Conservation (phyloP, 2,113 vertebrate genomes). For the Amphilophus citrinellus region DNA sequence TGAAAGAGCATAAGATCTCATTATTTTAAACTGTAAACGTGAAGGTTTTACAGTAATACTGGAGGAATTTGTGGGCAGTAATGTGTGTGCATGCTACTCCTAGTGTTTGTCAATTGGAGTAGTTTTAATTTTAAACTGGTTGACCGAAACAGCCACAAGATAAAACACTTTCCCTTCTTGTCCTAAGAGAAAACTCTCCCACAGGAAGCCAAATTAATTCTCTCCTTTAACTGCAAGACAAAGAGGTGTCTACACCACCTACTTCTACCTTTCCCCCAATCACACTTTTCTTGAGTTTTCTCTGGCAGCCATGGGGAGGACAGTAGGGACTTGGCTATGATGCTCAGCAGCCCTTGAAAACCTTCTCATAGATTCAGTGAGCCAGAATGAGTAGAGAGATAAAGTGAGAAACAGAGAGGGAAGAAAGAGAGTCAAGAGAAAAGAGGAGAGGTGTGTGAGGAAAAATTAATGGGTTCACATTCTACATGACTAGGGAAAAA, state of each 20-base stretch:
- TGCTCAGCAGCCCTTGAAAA: conserved; percentile 79
- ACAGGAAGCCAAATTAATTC: conserved; percentile 11
- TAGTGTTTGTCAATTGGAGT: not conserved
- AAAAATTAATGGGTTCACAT: conserved; percentile 83
- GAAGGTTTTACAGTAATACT: not conserved
- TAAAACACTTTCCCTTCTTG: not conserved
- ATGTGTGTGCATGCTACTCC: not conserved
- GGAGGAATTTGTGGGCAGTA: not conserved
- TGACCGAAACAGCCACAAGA: not conserved
- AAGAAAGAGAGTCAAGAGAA: conserved; percentile 62
- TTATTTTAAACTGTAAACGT: not conserved
- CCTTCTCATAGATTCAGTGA: conserved; percentile 86
- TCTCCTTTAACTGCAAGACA: conserved; percentile 46
- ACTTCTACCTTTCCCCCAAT: conserved; percentile 34
- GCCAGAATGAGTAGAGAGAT: conserved; percentile 82
- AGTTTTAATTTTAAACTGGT: not conserved
- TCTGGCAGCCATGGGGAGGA: conserved; percentile 21
- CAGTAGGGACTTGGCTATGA: conserved; percentile 65
- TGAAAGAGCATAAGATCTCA: not conserved
- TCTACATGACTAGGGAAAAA: conserved; percentile 81
- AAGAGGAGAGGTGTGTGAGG: conserved; percentile 84
- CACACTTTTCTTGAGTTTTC: conserved; percentile 14
- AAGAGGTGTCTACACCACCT: conserved; percentile 14
- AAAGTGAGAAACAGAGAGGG: conserved; percentile 70
- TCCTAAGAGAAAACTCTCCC: conserved; percentile 26